Conservation (phyloP, 2,888 invertebrate genomes). For the Odontomyia ornata region DNA sequence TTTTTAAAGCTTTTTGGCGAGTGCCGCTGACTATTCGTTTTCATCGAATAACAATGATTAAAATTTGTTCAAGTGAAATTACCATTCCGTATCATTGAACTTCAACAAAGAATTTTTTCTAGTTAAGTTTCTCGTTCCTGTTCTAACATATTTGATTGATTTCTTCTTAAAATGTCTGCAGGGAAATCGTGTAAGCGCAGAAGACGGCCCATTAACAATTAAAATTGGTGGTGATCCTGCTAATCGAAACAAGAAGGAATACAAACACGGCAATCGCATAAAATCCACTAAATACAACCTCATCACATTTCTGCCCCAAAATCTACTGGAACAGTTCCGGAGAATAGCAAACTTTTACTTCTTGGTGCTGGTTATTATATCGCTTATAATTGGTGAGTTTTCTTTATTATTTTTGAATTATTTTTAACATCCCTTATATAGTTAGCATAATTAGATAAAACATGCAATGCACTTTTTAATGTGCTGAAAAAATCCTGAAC, state of each 20-base stretch:
- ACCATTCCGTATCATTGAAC: too few relatives aligned
- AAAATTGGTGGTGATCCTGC: slow-evolving; percentile 68
- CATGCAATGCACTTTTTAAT: too few relatives aligned
- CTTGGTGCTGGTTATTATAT: slow-evolving; percentile 75
- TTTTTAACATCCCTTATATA: too few relatives aligned
- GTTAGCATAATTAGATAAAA: too few relatives aligned
- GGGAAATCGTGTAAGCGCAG: slow-evolving; percentile 71
- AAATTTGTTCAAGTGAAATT: too few relatives aligned
- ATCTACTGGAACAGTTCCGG: slow-evolving; percentile 83
- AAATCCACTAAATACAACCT: slow-evolving; percentile 78
- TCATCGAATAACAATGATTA: too few relatives aligned
- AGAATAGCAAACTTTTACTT: slow-evolving; percentile 88
- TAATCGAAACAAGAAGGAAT: slow-evolving; percentile 56
- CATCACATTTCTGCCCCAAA: slow-evolving; percentile 82
- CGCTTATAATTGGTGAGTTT: slow-evolving; percentile 71
- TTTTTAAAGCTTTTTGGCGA: too few relatives aligned
- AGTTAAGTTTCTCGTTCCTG: too few relatives aligned
- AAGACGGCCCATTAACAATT: slow-evolving; percentile 69
- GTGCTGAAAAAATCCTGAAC: too few relatives aligned
- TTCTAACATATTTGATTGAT: too few relatives aligned
- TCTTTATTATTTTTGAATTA: not conserved
- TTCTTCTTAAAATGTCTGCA: slow-evolving; percentile 50
- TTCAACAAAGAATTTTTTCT: too few relatives aligned
- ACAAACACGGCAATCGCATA: slow-evolving; percentile 65
- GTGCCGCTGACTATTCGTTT: too few relatives aligned